Evolutionary conservation across 2,888 invertebrate genomes (phyloP).

Genomic region (Lampropteryx suffumata): DNA sequence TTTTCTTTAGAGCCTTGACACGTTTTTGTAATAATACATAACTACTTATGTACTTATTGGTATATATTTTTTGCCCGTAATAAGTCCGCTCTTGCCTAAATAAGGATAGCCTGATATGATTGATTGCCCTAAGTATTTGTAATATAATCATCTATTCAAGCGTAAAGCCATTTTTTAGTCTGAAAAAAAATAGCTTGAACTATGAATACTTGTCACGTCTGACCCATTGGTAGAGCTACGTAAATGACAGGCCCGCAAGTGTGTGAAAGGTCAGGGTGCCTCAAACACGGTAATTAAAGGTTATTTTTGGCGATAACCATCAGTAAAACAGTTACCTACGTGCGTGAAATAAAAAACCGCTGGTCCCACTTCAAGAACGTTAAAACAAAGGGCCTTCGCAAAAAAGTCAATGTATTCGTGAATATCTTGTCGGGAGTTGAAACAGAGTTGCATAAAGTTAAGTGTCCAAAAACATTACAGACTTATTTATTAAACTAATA

Average conservation of each 20-base stretch:
- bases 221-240: constrained; percentile 52
- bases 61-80: constrained; percentile 1
- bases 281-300: constrained; percentile 81
- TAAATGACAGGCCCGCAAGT: constrained; percentile 57
- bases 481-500: no score
- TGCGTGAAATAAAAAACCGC: constrained; percentile 73
- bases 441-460: no score
- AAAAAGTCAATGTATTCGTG: constrained; percentile 58
- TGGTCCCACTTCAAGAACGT: constrained; percentile 66
- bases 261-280: constrained; percentile 79
- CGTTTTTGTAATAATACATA: constrained; percentile 1
- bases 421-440: no score
- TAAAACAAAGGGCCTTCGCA: constrained; percentile 62
- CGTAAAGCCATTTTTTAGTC: constrained; percentile 4
- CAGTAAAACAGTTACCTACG: constrained; percentile 79
- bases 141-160: constrained; percentile 16
- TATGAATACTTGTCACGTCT: constrained; percentile 45
- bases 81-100: constrained; percentile 10
- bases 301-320: constrained; percentile 82
- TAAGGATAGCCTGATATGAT: constrained; percentile 10
- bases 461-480: no score
- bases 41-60: background rate
- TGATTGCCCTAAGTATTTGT: constrained; percentile 16
- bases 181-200: constrained; percentile 9
- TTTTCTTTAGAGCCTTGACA: background rate